Evolutionary conservation across 2,797 vertebrate species (phyloP).

Genomic region (Melanotaenia parkinsoni): DNA sequence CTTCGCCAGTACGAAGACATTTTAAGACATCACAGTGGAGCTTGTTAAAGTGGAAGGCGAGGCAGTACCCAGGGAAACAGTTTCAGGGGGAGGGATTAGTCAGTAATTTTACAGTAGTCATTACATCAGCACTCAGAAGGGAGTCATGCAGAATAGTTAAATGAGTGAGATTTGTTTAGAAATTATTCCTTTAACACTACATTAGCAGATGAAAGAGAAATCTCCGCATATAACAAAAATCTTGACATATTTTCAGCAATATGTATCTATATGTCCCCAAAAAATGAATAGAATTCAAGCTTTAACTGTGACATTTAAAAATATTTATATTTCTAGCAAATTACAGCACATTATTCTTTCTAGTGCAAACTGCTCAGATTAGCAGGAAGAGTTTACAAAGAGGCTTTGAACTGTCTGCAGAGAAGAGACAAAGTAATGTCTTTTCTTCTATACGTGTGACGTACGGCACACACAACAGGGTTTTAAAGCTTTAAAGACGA

Average conservation of each 20-base stretch:
- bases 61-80: neutral
- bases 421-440: neutral
- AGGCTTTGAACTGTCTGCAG: neutral
- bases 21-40: neutral
- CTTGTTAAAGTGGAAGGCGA: neutral
- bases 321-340: neutral
- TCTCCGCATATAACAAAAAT: too few relatives aligned
- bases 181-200: too few relatives aligned
- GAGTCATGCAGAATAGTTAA: neutral
- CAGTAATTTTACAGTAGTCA: neutral
- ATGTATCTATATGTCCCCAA: too few relatives aligned
- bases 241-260: too few relatives aligned
- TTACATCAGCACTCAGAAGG: neutral
- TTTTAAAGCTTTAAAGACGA: neutral
- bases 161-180: too few relatives aligned
- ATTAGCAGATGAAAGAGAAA: too few relatives aligned
- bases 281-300: too few relatives aligned
- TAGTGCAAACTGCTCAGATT: neutral
- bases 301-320: neutral
- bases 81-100: neutral
- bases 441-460: too few relatives aligned
- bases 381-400: neutral
- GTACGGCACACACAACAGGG: neutral
- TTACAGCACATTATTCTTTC: neutral
- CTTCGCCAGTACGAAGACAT: neutral